Conservation (phyloP, 2,113 vertebrate species). For the Apodemus speciosus region DNA sequence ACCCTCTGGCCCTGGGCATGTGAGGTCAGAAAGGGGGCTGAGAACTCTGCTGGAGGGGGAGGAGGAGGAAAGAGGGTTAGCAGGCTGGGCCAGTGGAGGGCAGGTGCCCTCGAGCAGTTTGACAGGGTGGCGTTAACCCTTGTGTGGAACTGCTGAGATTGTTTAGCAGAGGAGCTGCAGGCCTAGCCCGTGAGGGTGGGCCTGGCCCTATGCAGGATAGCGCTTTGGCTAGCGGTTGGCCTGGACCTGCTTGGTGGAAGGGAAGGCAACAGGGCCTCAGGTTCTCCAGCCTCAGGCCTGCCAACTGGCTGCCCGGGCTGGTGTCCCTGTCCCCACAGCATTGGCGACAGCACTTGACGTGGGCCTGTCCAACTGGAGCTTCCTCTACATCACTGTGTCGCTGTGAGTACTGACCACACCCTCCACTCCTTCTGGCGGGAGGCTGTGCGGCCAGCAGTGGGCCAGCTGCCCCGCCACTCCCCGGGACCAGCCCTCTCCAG, state of each 20-base stretch:
- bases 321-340: slow-evolving; percentile 83
- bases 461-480: neutral
- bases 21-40: neutral
- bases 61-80: too few species aligned
- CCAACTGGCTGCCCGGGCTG: neutral
- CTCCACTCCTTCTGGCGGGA: neutral
- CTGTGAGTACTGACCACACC: slow-evolving; percentile 89
- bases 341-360: slow-evolving; percentile 94
- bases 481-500: neutral
- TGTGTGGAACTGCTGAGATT: rapidly evolving
- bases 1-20: too few species aligned
- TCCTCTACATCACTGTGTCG: slow-evolving; percentile 97
- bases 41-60: rapidly evolving
- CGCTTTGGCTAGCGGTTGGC: neutral
- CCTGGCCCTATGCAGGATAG: too few species aligned
- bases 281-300: neutral
- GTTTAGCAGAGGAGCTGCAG: neutral
- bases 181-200: neutral
- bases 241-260: neutral
- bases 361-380: slow-evolving; percentile 98
- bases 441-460: neutral
- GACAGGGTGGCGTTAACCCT: neutral
- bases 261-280: neutral
- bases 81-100: neutral
- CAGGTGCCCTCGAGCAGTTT: neutral